Base-by-base conservation (phyloP, 2,797 vertebrate species). In the Varecia variegata region DNA sequence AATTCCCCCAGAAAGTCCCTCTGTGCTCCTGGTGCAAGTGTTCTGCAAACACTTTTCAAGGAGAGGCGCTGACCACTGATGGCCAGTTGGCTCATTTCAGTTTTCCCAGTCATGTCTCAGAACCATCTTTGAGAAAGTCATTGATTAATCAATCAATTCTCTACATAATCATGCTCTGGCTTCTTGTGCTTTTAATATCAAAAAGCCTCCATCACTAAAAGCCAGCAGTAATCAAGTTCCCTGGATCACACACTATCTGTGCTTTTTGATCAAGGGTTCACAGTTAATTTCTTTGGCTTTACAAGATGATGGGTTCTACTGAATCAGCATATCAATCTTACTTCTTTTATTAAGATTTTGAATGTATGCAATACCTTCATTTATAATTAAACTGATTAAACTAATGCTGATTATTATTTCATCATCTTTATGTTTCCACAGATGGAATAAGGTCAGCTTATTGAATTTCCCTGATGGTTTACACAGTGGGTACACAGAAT, bases 101-200 rank as follows among this genome's bases (percentile, higher is more conserved):
- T 73, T 47, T 95, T n/a, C 3, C n/a, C 23, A 73, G 27, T 77
- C 97, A 5, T n/a, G 95, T 73, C 96, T 97, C 68, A 88, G 89
- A 97, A 95, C 38, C 45, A 95, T 95, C 96, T 98, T 90, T 97
- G 95, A 98, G 96, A 94, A 97, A 76, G 35, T 25, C 86, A 96
- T 89, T 98, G 98, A 98, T 94, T 93, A 97, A 98, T 98, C 97
- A 97, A 92, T 98, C 98, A 97, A 86, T 97, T 91, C 88, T 97
- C 97, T 96, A 93, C 95, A 96, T 97, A 97, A 82, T 97, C 97
- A 98, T 96, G 82, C n/a, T 97, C 93, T 96, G 79, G 91, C 74
- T 97, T 96, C 95, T 82, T 83, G 45, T 62, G 88, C 93, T 96
- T 98, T 97, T 97, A 96, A 97, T 95, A 98, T 98, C 97, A 98